Evolutionary conservation across 2,888 invertebrate genomes (phyloP).

Genomic region (Abrostola tripartita): DNA sequence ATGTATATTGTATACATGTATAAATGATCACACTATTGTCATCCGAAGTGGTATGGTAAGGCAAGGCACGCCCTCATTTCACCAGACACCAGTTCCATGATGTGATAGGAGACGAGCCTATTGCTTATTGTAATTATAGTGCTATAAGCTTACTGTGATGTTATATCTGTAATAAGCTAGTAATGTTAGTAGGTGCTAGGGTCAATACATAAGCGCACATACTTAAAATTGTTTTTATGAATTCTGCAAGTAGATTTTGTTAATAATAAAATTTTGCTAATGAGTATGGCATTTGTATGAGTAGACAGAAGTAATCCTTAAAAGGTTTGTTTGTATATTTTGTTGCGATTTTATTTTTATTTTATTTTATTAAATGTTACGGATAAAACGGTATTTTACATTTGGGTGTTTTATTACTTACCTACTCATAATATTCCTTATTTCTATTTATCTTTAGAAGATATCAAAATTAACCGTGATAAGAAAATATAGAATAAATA

Average conservation of each 20-base stretch:
- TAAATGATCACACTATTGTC: too few relatives aligned
- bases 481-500: too few relatives aligned
- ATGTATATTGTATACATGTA: too few relatives aligned
- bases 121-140: not conserved
- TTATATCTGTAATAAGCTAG: slow-evolving; percentile 21
- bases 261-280: too few relatives aligned
- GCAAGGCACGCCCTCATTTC: too few relatives aligned
- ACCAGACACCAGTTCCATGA: too few relatives aligned
- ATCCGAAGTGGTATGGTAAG: too few relatives aligned
- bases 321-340: slow-evolving; percentile 65
- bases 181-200: slow-evolving; percentile 34
- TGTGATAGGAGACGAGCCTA: too few relatives aligned
- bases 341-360: slow-evolving; percentile 68
- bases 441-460: not conserved
- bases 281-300: not conserved
- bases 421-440: not conserved
- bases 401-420: slow-evolving; percentile 23
- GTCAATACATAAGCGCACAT: slow-evolving; percentile 50
- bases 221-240: slow-evolving; percentile 9
- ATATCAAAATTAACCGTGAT: too few relatives aligned
- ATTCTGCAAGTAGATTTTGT: too few relatives aligned
- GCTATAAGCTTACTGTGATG: slow-evolving; percentile 48
- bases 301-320: slow-evolving; percentile 2
- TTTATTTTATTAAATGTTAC: slow-evolving; percentile 64
- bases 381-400: slow-evolving; percentile 58